Base-by-base conservation (phyloP, 1,140 invertebrate species). In the Brachionus asplanchnoidis region DNA sequence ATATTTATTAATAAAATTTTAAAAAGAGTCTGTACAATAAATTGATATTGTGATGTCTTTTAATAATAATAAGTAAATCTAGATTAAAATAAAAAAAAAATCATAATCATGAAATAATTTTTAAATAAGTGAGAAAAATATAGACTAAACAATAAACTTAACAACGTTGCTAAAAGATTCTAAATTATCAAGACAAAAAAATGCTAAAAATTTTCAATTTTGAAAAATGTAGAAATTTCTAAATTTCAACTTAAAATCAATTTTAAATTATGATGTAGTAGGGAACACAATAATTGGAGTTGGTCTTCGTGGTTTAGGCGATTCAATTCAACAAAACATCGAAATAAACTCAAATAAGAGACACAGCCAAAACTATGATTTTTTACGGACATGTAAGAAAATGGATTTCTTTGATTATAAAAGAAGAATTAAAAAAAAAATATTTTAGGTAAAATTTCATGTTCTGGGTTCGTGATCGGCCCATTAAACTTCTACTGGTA, bases 401-500 rank as follows among this genome's bases (percentile, higher is more conserved):
- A 26, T 23, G n/a, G 11, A 23, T n/a, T 85, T 1, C 56, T 68
- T 84, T 84, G 14, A 70, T 11, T 12, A 14, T n/a, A 68, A 68
- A 68, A 36, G 0, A 32, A 12, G 2, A 32, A 2, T 9, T n/a
- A n/a, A n/a, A n/a, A 5, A 9, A 32, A 32, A 32, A 40, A 36
- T 28, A n/a, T 44, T 44, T 32, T 36, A 86, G 86, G 73, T 68
- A 84, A 86, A 17, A 79, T 86, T 32, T 78, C 68, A 9, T 23
- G 28, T 3, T 50, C 66, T 4, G 86, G 86, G 1, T 8, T 86
- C 5, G 8, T 86, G 42, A 32, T 86, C 20, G 86, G 86, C 5
- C 86, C 86, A 11, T 40, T 85, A n/a, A 83, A 85, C 44, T 86
- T 84, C 42, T 70, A 36, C 14, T 87, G 86, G 86, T 87, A 87